Conservation (phyloP, 2,888 invertebrate genomes). For the Rhorus exstirpatorius region DNA sequence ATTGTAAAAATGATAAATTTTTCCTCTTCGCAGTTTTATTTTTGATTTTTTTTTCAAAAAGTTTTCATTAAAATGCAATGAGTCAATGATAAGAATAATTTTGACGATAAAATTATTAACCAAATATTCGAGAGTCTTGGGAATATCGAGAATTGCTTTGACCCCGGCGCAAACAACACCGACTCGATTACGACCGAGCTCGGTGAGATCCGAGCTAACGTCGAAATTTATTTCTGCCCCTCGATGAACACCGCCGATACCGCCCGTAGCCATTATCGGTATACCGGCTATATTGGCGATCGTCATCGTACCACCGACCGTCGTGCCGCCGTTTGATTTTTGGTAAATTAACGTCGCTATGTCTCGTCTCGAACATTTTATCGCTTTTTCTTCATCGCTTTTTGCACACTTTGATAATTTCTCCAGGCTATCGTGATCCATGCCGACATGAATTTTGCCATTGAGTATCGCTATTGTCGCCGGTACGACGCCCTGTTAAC, state of each 20-base stretch:
- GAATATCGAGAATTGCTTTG: slow-evolving; percentile 98
- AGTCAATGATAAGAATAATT: slow-evolving; percentile 7
- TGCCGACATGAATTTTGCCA: slow-evolving; percentile 94
- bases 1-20: too few relatives aligned
- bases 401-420: slow-evolving; percentile 87
- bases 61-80: slow-evolving; percentile 27
- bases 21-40: background rate
- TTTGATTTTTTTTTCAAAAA: background rate
- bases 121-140: slow-evolving; percentile 96
- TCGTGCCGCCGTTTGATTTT: slow-evolving; percentile 95
- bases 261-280: slow-evolving; percentile 97
- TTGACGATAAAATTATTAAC: slow-evolving; percentile 87
- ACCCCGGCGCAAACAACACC: slow-evolving; percentile 98
- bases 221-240: slow-evolving; percentile 95
- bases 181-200: slow-evolving; percentile 94
- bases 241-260: slow-evolving; percentile 97
- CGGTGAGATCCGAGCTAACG: slow-evolving; percentile 97
- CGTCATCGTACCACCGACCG: slow-evolving; percentile 97
- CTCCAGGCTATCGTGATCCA: slow-evolving; percentile 89
- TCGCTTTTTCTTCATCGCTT: slow-evolving; percentile 83
- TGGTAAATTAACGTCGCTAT: slow-evolving; percentile 92
- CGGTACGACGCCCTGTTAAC: slow-evolving; percentile 92
- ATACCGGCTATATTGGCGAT: slow-evolving; percentile 94
- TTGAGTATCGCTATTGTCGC: slow-evolving; percentile 96
- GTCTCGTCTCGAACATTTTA: slow-evolving; percentile 96